Base-by-base conservation (phyloP, 1,140 invertebrate species). In the Drosophila albomicans region DNA sequence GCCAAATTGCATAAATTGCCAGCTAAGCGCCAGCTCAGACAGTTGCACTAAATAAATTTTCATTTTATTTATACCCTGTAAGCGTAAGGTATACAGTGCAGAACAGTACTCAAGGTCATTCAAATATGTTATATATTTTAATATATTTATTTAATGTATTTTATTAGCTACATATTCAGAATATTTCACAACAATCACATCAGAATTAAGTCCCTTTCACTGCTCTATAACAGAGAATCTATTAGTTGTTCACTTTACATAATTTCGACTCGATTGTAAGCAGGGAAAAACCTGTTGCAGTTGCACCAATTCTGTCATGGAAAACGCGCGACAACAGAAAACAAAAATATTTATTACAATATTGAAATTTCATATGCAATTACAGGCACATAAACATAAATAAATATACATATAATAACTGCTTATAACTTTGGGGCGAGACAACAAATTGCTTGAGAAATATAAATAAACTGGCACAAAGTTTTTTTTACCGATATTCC, bases 241-340 rank as follows among this genome's bases (percentile, higher is more conserved):
- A 5, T 0, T 15, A 51, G 45, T 61, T 48, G 20, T 16, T 28
- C 43, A 67, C 8, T n/a, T n/a, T 15, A 15, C 3, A 5, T 5
- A 2, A 13, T 25, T 20, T 57, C n/a, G 16, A 25, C 20, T 57
- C 20, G 41, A 57, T 67, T 25, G 51, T 7, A 52, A 20, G 16
- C 25, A 32, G 32, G 15, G 48, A 13, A 87, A 25, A 88, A 88
- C 82, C 82, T 66, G 82, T 86, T 86, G 74, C 64, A 59, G 64
- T 63, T 88, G 84, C 81, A 88, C 85, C 85, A 88, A 88, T 72
- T 88, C 84, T 88, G 84, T 88, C 84, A 80, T 72, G 73, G 8
- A 46, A 71, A 64, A 46, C 68, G 59, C 67, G 73, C 48, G 69
- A 74, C 70, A 82, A 75, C 78, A 84, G 38, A 63, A 70, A 63